These are phyloP conservation scores for Thymelicus acteon DNA, from an alignment of 2,888 invertebrate species.

Conservation along the genomic window DNA sequence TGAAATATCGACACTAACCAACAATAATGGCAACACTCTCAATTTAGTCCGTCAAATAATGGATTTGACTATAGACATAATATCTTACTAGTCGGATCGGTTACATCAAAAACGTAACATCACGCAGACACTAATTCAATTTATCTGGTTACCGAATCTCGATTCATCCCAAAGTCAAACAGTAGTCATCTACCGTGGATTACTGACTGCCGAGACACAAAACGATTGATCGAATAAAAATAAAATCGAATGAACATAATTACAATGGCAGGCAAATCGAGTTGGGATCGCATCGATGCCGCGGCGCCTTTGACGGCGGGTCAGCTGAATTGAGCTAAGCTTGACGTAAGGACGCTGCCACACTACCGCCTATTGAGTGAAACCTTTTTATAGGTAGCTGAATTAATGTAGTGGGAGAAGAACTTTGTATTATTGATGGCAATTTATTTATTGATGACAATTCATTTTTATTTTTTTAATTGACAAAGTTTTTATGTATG, in stretches of 20 bases:
- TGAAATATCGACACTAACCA: too few species aligned
- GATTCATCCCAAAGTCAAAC: slow-evolving; percentile 21
- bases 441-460: too few species aligned
- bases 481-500: too few species aligned
- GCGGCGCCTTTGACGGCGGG: slow-evolving; percentile 52
- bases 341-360: slow-evolving; percentile 10
- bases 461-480: too few species aligned
- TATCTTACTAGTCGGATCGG: background rate
- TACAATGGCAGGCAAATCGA: slow-evolving; percentile 55
- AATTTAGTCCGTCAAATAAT: too few species aligned
- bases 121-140: background rate
- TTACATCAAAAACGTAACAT: background rate
- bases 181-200: slow-evolving; percentile 24
- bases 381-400: too few species aligned
- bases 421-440: too few species aligned
- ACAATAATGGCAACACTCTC: too few species aligned
- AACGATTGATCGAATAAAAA: slow-evolving; percentile 57
- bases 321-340: slow-evolving; percentile 40
- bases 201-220: slow-evolving; percentile 36
- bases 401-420: too few species aligned
- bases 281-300: slow-evolving; percentile 52
- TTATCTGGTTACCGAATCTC: slow-evolving; percentile 20
- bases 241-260: slow-evolving; percentile 69
- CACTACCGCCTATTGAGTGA: slow-evolving; percentile 1
- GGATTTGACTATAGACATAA: too few species aligned